Base-by-base conservation (phyloP, 2,113 vertebrate genomes). In the Cheilinus undulatus region DNA sequence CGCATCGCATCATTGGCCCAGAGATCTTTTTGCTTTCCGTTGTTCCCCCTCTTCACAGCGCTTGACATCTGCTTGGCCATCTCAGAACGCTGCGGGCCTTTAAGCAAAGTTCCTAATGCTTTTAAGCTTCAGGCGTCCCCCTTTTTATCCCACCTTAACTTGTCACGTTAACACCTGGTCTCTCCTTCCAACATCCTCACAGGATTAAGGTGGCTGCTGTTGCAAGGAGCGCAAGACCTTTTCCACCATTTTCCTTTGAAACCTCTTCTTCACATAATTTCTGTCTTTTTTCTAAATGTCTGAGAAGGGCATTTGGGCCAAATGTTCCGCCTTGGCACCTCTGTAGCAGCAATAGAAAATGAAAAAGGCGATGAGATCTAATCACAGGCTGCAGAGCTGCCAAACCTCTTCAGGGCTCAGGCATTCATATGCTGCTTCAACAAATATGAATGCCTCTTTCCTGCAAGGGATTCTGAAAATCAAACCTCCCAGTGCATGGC, bases 21-120 rank as follows among this genome's bases (percentile, higher is more conserved):
- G 73, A 76, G 75, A 82, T 74, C 81, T 63, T 81, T 78, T 86
- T 80, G 85, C 84, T 90, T 84, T 80, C 79, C 74, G 69, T 85
- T 59, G 60, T 73, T 69, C 70, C 82, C 32, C 58, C 26, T 62
- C 64, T 82, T 70, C 19, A 78, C 91, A 90, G 88, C 87, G 90
- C 91, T 90, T 88, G 85, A 90, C 91, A 93, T 93, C 81, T 88
- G 93, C 93, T 92, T 93, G 90, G 89, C 69, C 90, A 89, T 93
- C 88, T 88, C 75, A 90, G 89, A 92, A 86, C 54, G 72, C 82
- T 74, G 49, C 48, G 73, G 88, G 86, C 74, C 83, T 80, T 83
- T 89, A 85, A 88, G 91, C 90, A 89, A 92, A 87, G 65, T 73
- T 79, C 62, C 73, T 85, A 91, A 91, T 91, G 89, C 91, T 93